Conservation (phyloP, 2,113 vertebrate species). For the Monopterus albus region DNA sequence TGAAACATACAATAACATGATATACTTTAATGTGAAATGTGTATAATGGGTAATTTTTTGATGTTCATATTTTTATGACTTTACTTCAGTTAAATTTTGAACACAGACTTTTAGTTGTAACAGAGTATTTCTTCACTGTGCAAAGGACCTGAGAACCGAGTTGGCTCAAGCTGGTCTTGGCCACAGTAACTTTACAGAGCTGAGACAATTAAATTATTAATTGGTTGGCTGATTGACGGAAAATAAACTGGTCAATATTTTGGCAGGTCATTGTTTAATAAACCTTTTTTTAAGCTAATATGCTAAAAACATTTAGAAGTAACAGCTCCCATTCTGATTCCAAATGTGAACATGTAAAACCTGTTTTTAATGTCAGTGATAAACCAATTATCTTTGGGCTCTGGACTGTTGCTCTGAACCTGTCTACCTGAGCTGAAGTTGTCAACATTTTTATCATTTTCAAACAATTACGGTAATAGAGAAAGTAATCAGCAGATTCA, state of each 20-base stretch:
- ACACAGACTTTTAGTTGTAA: no score
- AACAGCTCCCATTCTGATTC: neutral
- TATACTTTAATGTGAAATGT: no score
- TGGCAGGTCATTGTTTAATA: neutral
- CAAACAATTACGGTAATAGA: neutral
- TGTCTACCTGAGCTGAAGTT: neutral
- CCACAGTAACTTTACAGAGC: no score
- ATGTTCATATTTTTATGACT: no score
- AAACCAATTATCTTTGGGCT: neutral
- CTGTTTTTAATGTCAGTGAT: neutral
- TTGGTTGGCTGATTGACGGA: neutral
- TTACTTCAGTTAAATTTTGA: no score
- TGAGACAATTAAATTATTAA: neutral
- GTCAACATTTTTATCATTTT: no score
- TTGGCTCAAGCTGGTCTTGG: no score
- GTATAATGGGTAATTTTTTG: no score
- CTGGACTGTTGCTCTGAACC: neutral
- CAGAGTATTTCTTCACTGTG: no score
- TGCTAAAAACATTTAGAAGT: neutral
- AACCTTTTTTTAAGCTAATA: neutral
- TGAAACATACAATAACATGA: no score
- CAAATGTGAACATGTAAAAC: neutral
- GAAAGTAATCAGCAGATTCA: no score
- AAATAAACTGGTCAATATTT: neutral
- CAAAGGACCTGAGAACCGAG: no score